Conservation (phyloP, 1,140 invertebrate genomes). For the Teleopsis dalmanni region DNA sequence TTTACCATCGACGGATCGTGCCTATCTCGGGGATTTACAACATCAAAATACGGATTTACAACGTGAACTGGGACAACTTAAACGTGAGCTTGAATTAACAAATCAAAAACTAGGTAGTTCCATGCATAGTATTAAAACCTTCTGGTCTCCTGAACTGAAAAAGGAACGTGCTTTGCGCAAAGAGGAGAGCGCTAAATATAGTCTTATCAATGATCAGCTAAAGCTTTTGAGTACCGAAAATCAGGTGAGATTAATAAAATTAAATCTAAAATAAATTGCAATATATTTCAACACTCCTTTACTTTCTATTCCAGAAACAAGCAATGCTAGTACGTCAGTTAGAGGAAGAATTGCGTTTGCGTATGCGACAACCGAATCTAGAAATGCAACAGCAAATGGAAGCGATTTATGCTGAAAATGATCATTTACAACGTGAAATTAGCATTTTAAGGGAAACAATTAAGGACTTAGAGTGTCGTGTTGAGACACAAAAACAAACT, state of each 20-base stretch:
- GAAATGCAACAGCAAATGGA: conserved; percentile 90
- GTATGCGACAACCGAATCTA: conserved; percentile 76
- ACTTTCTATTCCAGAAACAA: conserved; percentile 71
- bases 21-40: conserved; percentile 86
- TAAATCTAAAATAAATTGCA: not conserved
- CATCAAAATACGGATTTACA: conserved; percentile 92
- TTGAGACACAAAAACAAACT: conserved; percentile 97
- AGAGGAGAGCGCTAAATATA: conserved; percentile 96
- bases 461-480: conserved; percentile 90
- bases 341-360: conserved; percentile 80
- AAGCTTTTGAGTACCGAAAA: conserved; percentile 94
- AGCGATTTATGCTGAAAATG: conserved; percentile 85
- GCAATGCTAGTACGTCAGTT: conserved; percentile 86
- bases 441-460: conserved; percentile 90
- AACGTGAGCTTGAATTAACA: conserved; percentile 92
- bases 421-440: conserved; percentile 90
- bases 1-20: conserved; percentile 42
- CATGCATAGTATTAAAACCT: conserved; percentile 99
- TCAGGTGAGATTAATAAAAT: conserved; percentile 62
- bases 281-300: not conserved
- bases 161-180: conserved; percentile 93
- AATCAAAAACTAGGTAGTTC: conserved; percentile 97
- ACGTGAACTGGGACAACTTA: conserved; percentile 90
- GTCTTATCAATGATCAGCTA: conserved; percentile 92
- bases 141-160: conserved; percentile 99